Conservation (phyloP, 2,888 invertebrate genomes). For the Elmis aenea region DNA sequence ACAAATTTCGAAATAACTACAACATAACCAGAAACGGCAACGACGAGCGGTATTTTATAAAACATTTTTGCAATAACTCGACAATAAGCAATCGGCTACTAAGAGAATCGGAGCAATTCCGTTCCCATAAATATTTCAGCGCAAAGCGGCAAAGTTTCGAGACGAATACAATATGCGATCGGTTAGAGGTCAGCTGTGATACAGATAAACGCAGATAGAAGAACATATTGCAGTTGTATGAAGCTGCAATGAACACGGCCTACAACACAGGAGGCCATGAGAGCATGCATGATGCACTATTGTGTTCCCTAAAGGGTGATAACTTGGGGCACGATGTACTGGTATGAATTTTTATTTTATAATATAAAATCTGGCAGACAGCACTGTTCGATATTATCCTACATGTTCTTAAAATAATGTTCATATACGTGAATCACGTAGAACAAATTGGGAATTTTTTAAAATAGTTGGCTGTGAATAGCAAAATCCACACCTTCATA, state of each 20-base stretch:
- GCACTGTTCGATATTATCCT: no score
- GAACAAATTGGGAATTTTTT: no score
- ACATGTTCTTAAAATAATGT: no score
- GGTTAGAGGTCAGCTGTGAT: constrained; percentile 18
- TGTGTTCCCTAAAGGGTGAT: constrained; percentile 7
- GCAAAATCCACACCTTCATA: no score
- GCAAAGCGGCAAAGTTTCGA: constrained; percentile 8
- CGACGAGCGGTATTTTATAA: constrained; percentile 13
- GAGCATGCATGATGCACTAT: constrained; percentile 14
- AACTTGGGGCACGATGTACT: constrained; percentile 1
- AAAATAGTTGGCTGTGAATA: no score
- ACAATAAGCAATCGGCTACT: constrained; percentile 14
- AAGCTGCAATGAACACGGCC: constrained; percentile 14
- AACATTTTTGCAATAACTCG: constrained; percentile 11
- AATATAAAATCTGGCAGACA: no score
- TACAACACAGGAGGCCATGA: constrained; percentile 12
- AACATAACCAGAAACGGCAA: constrained; percentile 8
- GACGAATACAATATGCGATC: constrained; percentile 12
- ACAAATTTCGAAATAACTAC: constrained; percentile 23
- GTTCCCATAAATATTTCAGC: constrained; percentile 17
- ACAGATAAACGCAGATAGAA: constrained; percentile 14
- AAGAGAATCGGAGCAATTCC: no score
- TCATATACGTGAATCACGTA: no score
- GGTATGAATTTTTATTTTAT: no score
- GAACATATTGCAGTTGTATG: constrained; percentile 14